Conservation (phyloP, 2,888 invertebrate species). For the Euzophera pinguis region DNA sequence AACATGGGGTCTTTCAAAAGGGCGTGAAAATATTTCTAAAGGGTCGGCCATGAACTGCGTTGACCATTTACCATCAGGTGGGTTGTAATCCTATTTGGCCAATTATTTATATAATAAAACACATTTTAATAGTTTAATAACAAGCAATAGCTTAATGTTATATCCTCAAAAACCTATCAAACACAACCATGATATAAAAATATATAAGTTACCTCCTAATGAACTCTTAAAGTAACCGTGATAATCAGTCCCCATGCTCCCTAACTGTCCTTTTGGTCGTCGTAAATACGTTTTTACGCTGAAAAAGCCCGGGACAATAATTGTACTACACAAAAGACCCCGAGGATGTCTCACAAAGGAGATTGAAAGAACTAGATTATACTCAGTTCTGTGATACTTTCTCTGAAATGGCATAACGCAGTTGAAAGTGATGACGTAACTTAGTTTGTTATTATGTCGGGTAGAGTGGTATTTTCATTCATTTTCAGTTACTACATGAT, state of each 20-base stretch:
- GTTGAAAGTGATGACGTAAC: constrained; percentile 12
- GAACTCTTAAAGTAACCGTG: constrained; percentile 10
- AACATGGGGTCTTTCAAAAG: too few species aligned
- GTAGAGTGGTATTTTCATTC: not conserved
- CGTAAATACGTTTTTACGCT: constrained; percentile 59
- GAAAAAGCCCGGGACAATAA: constrained; percentile 59
- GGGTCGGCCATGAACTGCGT: too few species aligned
- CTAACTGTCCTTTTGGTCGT: constrained; percentile 27
- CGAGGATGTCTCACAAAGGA: constrained; percentile 61
- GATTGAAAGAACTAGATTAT: constrained; percentile 67
- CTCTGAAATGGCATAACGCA: not conserved
- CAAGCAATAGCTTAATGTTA: too few species aligned
- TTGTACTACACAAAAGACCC: constrained; percentile 68
- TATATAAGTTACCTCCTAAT: constrained; percentile 3
- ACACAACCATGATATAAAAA: constrained; percentile 1
- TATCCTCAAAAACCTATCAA: not conserved
- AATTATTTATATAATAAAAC: too few species aligned
- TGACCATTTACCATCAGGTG: too few species aligned
- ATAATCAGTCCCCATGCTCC: constrained; percentile 10
- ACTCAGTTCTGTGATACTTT: constrained; percentile 36
- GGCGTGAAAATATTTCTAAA: too few species aligned
- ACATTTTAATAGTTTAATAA: too few species aligned
- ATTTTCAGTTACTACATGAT: not conserved
- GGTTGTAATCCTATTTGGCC: too few species aligned
- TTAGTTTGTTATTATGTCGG: constrained; percentile 5